Conservation (phyloP, 2,888 invertebrate genomes). For the Ectemnius lituratus region DNA sequence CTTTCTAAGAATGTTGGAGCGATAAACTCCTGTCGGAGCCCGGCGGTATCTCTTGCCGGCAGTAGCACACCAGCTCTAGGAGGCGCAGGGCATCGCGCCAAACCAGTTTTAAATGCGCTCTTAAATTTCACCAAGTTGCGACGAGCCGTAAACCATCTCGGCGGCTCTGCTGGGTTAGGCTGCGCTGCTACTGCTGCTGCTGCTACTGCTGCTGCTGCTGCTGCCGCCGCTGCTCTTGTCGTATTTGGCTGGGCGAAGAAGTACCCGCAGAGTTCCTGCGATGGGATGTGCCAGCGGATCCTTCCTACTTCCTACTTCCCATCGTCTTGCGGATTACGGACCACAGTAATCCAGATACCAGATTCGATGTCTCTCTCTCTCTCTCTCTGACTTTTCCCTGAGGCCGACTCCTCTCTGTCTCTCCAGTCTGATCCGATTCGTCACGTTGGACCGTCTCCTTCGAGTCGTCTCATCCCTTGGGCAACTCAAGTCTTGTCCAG, state of each 20-base stretch:
- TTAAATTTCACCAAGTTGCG: conserved; percentile 76
- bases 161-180: conserved; percentile 72
- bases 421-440: not conserved
- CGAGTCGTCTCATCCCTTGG: not conserved
- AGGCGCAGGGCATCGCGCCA: conserved; percentile 77
- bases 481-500: not conserved
- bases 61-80: conserved; percentile 66
- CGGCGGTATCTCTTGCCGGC: conserved; percentile 72
- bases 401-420: not conserved
- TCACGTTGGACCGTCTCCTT: not conserved
- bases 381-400: not conserved
- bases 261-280: conserved; percentile 69
- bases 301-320: conserved; percentile 57
- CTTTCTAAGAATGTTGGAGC: conserved; percentile 76
- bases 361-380: conserved; percentile 52
- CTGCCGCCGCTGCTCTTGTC: conserved; percentile 64
- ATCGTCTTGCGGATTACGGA: conserved; percentile 64
- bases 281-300: conserved; percentile 65
- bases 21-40: conserved; percentile 76
- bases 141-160: conserved; percentile 77
- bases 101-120: conserved; percentile 78
- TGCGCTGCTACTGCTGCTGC: conserved; percentile 33
- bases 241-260: conserved; percentile 65
- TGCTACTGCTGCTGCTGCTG: too few species aligned
- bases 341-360: conserved; percentile 61